These are phyloP conservation scores for Nysson spinosus DNA, from an alignment of 2,888 invertebrate species.

Conservation along the genomic window DNA sequence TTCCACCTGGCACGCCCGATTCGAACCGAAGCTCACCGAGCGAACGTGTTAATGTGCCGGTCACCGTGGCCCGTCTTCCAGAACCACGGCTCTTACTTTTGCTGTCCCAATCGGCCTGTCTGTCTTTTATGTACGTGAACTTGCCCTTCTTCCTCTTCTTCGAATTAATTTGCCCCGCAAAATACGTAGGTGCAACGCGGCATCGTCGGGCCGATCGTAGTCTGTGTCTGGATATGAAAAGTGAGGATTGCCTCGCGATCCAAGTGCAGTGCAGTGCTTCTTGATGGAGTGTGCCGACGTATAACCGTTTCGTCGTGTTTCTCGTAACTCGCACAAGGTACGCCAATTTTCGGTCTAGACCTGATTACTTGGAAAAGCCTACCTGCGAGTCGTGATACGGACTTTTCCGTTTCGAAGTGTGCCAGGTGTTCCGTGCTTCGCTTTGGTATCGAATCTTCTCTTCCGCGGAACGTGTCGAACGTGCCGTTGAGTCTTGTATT, in stretches of 20 bases:
- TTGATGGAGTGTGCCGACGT: constrained; percentile 62
- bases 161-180: no score
- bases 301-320: constrained; percentile 60
- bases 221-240: constrained; percentile 51
- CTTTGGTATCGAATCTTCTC: no score
- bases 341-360: no score
- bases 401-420: no score
- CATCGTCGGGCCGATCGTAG: no score
- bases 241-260: constrained; percentile 36
- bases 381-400: no score
- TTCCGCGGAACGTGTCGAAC: no score
- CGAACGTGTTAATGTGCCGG: constrained; percentile 73
- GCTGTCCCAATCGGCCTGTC: constrained; percentile 25
- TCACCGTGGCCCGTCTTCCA: constrained; percentile 67
- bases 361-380: no score
- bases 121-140: background rate
- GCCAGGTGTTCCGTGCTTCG: no score
- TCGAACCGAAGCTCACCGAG: constrained; percentile 67
- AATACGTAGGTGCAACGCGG: no score
- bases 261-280: constrained; percentile 61
- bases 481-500: no score
- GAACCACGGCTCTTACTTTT: constrained; percentile 52
- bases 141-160: no score
- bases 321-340: constrained; percentile 67
- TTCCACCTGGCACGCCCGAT: constrained; percentile 69